Percentiles rank a stretch among this genome's conserved stretches.
These are phyloP conservation scores for Saguinus midas DNA, from an alignment of 2,113 vertebrate genomes.

Conservation along the genomic window DNA sequence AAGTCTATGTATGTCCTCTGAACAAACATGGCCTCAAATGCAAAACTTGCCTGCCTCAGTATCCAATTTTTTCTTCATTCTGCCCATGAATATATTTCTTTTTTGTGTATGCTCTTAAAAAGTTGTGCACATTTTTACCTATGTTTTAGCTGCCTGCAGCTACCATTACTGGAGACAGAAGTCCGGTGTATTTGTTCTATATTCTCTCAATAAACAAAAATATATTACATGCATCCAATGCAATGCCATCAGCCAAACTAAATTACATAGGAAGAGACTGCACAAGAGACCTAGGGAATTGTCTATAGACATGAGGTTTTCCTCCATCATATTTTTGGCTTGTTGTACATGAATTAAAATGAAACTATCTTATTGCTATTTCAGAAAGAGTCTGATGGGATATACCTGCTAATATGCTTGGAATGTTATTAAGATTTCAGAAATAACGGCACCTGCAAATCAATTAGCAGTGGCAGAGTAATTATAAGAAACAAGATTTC, in stretches of 20 bases:
- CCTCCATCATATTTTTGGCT: slow-evolving; percentile 28
- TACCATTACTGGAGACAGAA: not conserved
- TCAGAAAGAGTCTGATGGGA: slow-evolving; percentile 29
- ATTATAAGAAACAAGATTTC: not conserved
- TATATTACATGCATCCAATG: not conserved
- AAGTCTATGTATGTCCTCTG: not conserved
- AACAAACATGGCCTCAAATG: not conserved
- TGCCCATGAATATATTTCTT: not conserved
- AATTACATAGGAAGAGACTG: not conserved
- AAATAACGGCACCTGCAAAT: slow-evolving; percentile 55
- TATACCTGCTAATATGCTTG: not conserved
- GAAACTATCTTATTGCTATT: slow-evolving; percentile 7
- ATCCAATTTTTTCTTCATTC: not conserved
- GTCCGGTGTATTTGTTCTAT: not conserved
- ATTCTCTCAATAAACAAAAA: not conserved
- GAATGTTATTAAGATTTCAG: slow-evolving; percentile 58
- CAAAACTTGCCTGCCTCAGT: not conserved
- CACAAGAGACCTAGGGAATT: not conserved
- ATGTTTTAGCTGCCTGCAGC: not conserved
- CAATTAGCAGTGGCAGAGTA: slow-evolving; percentile 33
- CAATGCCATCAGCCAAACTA: not conserved
- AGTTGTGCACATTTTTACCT: not conserved
- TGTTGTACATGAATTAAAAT: slow-evolving; percentile 56
- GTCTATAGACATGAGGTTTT: slow-evolving; percentile 12
- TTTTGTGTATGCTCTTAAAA: not conserved